A percentile compares a stretch with the other conserved stretches of the same genome.
These are phyloP conservation scores for Julus scandinavius DNA, from an alignment of 2,888 invertebrate genomes.

Conservation along the genomic window DNA sequence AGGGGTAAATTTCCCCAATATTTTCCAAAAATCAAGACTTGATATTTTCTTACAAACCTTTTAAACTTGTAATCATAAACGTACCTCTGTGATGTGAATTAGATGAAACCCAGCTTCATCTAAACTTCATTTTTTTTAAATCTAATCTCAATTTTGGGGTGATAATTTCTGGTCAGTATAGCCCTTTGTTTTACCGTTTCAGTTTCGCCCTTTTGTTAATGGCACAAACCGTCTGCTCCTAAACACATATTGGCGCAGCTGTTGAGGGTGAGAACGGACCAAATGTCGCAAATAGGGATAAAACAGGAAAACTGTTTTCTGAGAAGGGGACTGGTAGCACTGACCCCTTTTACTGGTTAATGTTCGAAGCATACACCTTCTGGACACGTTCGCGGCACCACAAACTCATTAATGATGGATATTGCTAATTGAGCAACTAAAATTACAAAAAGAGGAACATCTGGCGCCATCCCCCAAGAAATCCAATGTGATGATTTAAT, in stretches of 20 bases:
- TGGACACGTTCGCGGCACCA: background rate
- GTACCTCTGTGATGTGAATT: too few relatives aligned
- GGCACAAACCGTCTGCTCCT: background rate
- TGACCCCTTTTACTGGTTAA: background rate
- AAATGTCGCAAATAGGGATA: background rate
- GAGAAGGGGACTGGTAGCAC: background rate
- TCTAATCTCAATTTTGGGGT: background rate
- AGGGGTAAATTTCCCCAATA: too few relatives aligned
- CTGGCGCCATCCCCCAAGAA: background rate
- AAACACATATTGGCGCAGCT: conserved; percentile 35
- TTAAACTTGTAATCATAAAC: too few relatives aligned
- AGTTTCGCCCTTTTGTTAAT: conserved; percentile 3
- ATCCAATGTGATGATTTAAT: conserved; percentile 25
- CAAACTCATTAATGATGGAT: conserved; percentile 9
- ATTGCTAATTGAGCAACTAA: conserved; percentile 39
- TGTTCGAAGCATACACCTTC: background rate
- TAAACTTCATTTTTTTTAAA: too few relatives aligned
- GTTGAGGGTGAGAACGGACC: background rate
- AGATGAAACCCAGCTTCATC: too few relatives aligned
- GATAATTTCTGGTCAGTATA: background rate
- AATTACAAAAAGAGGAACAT: conserved; percentile 29
- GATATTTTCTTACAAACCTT: too few relatives aligned
- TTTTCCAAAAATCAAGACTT: too few relatives aligned
- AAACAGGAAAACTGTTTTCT: background rate
- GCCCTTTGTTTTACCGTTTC: background rate